Conservation (phyloP, 2,113 vertebrate species). For the Phaethornis superciliosus region DNA sequence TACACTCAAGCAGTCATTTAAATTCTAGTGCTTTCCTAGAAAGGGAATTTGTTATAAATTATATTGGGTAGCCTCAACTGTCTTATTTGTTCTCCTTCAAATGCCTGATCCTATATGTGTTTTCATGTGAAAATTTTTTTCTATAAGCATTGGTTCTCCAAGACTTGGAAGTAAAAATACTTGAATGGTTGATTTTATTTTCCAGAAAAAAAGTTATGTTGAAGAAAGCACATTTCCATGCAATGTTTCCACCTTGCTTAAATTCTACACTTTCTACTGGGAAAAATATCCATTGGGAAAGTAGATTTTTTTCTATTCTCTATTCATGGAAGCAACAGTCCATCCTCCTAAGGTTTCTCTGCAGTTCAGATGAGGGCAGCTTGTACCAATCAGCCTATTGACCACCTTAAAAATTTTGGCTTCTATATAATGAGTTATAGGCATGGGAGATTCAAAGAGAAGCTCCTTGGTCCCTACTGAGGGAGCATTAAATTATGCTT, state of each 20-base stretch:
- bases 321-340: background rate
- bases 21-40: slow-evolving; percentile 28
- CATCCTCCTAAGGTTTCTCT: background rate
- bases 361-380: background rate
- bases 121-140: background rate
- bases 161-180: background rate
- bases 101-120: background rate
- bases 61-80: slow-evolving; percentile 18
- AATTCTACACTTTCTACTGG: slow-evolving; percentile 2
- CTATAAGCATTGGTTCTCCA: background rate
- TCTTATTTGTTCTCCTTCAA: slow-evolving; percentile 38
- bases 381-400: background rate
- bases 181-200: background rate
- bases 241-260: background rate
- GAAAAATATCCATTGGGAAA: background rate
- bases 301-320: background rate
- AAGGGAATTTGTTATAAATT: slow-evolving; percentile 15
- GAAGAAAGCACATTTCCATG: background rate
- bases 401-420: background rate
- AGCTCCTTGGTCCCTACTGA: background rate
- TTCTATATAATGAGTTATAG: background rate
- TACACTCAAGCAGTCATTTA: slow-evolving; percentile 16
- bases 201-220: background rate
- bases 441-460: background rate
- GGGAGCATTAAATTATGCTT: background rate